phyloP scores from a whole-genome alignment of 2,888 invertebrate species.

The Aleiodes leptofemur region DNA sequence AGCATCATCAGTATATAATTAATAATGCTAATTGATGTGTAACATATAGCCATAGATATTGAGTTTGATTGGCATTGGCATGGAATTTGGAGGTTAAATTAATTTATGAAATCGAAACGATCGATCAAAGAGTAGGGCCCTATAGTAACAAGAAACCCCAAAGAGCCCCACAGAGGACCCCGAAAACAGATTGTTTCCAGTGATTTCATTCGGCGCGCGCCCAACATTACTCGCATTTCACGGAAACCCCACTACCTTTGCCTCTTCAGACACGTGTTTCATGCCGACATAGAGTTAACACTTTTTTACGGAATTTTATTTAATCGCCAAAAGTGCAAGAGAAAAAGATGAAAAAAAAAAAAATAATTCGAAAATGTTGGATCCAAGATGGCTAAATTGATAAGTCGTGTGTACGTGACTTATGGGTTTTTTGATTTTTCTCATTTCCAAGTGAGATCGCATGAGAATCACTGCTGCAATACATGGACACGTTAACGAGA shows the following conservation, averaged over 20 bases:
- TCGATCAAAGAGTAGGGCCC: conserved; percentile 35
- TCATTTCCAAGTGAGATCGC: background rate
- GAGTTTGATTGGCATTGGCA: conserved; percentile 28
- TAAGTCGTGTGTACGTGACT: background rate
- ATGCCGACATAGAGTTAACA: conserved; percentile 64
- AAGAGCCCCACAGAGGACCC: conserved; percentile 32
- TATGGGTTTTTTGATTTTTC: conserved; percentile 16
- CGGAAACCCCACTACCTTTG: conserved; percentile 49
- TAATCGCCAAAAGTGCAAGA: conserved; percentile 13
- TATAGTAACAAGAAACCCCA: conserved; percentile 32
- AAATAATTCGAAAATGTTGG: conserved; percentile 29
- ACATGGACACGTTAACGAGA: conserved; percentile 57
- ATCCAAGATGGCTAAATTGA: conserved; percentile 11
- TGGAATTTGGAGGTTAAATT: conserved; percentile 42
- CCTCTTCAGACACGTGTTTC: conserved; percentile 69
- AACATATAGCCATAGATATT: conserved; percentile 11
- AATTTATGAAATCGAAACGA: conserved; percentile 46
- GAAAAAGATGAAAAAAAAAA: conserved; percentile 2
- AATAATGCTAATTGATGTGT: conserved; percentile 33
- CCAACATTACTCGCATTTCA: conserved; percentile 71
- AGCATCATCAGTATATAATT: conserved; percentile 19
- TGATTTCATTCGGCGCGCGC: conserved; percentile 62
- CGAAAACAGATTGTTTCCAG: conserved; percentile 61
- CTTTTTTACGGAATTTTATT: conserved; percentile 58
- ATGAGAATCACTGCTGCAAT: conserved; percentile 50